Conservation (phyloP, 2,113 vertebrate species). For the Thamnaconus septentrionalis region DNA sequence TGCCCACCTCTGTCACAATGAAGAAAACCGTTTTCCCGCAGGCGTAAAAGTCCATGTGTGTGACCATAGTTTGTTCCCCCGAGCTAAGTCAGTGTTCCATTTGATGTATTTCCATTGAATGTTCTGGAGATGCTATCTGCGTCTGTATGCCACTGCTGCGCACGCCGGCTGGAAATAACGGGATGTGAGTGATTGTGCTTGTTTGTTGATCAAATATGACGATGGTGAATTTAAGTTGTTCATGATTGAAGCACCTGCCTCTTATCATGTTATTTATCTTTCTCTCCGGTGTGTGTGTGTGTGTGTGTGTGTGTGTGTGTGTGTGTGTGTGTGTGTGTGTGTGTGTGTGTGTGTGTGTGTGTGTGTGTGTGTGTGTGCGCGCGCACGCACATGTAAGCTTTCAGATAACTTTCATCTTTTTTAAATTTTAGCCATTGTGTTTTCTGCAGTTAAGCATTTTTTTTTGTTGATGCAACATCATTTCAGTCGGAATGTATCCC, state of each 20-base stretch:
- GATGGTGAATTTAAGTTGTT: conserved; percentile 37
- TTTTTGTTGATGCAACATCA: too few species aligned
- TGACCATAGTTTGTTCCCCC: neutral
- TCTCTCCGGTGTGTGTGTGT: neutral
- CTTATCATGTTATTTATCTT: conserved; percentile 42
- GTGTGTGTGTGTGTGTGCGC: neutral
- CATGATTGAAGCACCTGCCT: conserved; percentile 28
- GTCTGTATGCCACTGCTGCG: conserved; percentile 14
- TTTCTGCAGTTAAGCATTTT: neutral
- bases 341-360: too few species aligned
- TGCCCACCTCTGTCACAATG: conserved; percentile 4
- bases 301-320: too few species aligned
- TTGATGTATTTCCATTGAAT: conserved; percentile 2
- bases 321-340: neutral
- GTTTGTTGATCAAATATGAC: conserved; percentile 36
- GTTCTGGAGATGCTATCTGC: conserved; percentile 8
- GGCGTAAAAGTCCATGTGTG: too few species aligned
- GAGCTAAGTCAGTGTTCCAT: neutral
- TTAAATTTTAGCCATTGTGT: too few species aligned
- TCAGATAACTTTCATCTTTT: too few species aligned
- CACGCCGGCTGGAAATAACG: conserved; percentile 19
- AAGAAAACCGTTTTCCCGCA: conserved; percentile 14
- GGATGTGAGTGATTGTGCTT: conserved; percentile 21
- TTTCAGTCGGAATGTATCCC: too few species aligned
- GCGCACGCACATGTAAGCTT: neutral